phyloP scores from a whole-genome alignment of 2,888 invertebrate genomes.

The Therioaphis trifolii region DNA sequence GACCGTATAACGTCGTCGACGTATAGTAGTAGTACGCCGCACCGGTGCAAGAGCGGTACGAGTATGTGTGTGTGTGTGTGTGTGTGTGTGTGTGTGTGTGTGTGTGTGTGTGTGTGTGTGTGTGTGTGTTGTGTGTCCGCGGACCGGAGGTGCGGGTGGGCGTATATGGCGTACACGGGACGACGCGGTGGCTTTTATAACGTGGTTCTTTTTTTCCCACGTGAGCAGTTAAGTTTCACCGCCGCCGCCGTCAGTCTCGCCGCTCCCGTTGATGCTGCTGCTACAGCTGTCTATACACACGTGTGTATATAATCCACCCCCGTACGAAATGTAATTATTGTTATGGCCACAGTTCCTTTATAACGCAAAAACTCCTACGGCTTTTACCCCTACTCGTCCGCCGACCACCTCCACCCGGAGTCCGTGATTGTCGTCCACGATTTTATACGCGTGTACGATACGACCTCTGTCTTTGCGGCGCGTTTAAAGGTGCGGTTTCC shows the following conservation, averaged over 20 bases:
- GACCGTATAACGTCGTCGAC: conserved; percentile 1
- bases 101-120: too few relatives aligned
- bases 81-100: neutral
- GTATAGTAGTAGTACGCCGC: too few relatives aligned
- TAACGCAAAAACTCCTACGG: neutral
- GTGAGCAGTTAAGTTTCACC: conserved; percentile 29
- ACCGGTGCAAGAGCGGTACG: too few relatives aligned
- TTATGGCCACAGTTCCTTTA: neutral
- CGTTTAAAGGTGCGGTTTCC: too few relatives aligned
- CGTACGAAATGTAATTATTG: neutral
- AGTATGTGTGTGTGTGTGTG: too few relatives aligned
- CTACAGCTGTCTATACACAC: neutral
- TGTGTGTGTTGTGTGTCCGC: too few relatives aligned
- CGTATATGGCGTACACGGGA: neutral
- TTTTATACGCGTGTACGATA: too few relatives aligned
- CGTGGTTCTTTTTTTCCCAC: conserved; percentile 37
- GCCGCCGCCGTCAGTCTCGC: neutral
- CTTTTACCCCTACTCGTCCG: neutral
- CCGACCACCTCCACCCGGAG: neutral
- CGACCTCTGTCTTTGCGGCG: too few relatives aligned
- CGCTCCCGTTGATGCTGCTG: neutral
- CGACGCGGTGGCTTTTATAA: neutral
- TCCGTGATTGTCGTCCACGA: neutral
- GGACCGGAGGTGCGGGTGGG: neutral
- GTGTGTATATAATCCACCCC: neutral